Evolutionary conservation across 2,797 vertebrate species (phyloP), one percentile per base, ranked within the genome.

Genomic region (Lepus oiostolus): DNA sequence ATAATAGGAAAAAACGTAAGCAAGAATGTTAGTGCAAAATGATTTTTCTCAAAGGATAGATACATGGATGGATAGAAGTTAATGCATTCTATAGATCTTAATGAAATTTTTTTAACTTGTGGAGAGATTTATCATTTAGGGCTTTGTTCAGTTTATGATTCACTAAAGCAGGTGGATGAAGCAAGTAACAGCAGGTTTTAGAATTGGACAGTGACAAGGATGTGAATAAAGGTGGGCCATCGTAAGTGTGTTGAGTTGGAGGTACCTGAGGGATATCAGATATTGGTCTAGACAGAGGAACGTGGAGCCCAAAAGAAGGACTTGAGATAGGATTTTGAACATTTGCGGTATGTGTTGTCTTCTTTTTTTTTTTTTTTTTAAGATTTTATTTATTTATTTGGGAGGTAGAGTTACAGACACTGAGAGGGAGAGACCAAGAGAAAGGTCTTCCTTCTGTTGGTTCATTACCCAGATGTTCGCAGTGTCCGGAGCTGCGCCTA

Each of bases 111-210:
- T 35, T 63, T 86, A 91, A 93, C 54, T 94, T 58, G 63, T 50
- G 22, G 90, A 92, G 58, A 88, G 58, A 65, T 42, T 88, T 13
- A 47, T 11, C 13, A 32, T 87, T 92, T 85, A 85, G 38, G 70
- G 4, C 24, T 71, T 81, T 24, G 62, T 14, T 92, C 30, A 79
- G 30, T 95, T 80, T 95, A 65, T 26, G 65, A 1, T 95, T 89
- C 62, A 90, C 75, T 93, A 63, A 86, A 85, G 24, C 65, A 93
- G 50, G 26, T 58, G n/a, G n/a, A 70, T 85, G 89, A 81, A 89
- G 35, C 86, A 85, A 94, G 67, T 58, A 77, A n/a, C 9, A 95
- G 19, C 50, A 22, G 30, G 14, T 90, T 86, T 95, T 60, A 38
- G 24, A 30, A 32, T 90, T 92, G 58, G 47, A 19, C 75, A 32